Evolutionary conservation across 2,888 invertebrate genomes (phyloP).

Genomic region (Trimorus sp.): DNA sequence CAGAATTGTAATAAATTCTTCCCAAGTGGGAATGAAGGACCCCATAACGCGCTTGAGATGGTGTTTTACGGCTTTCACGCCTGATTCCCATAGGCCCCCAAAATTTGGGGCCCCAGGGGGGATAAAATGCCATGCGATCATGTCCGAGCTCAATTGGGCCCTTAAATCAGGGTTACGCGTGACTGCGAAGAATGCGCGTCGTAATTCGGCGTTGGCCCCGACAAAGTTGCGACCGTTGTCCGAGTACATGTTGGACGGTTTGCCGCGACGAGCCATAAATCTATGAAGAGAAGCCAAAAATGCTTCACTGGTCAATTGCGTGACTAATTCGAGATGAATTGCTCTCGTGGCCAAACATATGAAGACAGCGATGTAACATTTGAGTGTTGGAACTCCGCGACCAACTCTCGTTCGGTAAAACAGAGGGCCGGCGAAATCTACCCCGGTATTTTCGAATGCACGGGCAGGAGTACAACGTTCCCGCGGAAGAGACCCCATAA

Average conservation of each 20-base stretch:
- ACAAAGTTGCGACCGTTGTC: neutral
- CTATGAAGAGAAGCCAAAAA: neutral
- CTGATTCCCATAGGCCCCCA: neutral
- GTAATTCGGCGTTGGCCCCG: neutral
- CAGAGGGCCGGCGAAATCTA: slow-evolving; percentile 1
- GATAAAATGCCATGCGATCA: neutral
- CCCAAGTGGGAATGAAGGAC: neutral
- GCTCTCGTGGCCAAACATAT: neutral
- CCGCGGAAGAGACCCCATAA: neutral
- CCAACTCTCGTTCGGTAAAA: neutral
- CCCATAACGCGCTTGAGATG: neutral
- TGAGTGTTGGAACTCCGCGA: neutral
- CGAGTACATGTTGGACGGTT: neutral
- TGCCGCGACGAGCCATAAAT: neutral
- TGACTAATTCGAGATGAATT: neutral
- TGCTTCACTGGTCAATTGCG: neutral
- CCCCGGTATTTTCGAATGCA: neutral
- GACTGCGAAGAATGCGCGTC: neutral
- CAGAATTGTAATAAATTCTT: neutral
- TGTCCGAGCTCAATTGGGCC: neutral
- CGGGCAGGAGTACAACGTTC: neutral
- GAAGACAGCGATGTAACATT: slow-evolving; percentile 3
- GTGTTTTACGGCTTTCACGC: neutral
- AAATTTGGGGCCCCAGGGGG: neutral
- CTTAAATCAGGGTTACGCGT: neutral